Base-by-base conservation (phyloP, 2,797 vertebrate species). In the Malacoraja senta region DNA sequence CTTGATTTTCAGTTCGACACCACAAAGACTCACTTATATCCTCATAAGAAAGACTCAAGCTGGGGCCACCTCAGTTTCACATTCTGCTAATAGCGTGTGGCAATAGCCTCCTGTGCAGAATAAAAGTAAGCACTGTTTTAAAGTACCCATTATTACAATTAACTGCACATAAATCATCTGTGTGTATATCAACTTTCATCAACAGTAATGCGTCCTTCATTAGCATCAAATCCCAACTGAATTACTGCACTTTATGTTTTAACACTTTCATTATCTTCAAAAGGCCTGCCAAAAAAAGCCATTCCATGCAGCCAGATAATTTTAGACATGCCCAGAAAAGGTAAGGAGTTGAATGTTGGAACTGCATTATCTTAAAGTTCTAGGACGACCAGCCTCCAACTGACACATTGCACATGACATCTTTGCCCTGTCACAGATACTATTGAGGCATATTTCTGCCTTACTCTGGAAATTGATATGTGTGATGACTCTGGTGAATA, bases 241-340 rank as follows among this genome's bases (percentile, higher is more conserved):
- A 92, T 92, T 12, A 19, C 35, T 74, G 90, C 21, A 74, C 71
- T 91, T 53, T 91, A 7, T 76, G 44, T 44, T 76, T 12, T 76
- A 74, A 92, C 90, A 92, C 90, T 7, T 92, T 38, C 44, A 88
- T 32, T 88, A 88, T 88, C 84, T 88, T 63, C n/a, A 88, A 68
- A 63, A 35, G 17, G 26, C 68, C 29, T 26, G 65, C 35, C 90
- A 91, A 72, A 53, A 21, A 44, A 38, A 53, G 71, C 71, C 26
- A 72, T 92, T 91, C 71, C 71, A 92, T 8, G 53, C 38, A 53
- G 10, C 32, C 21, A 0, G 71, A 76, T 92, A 21, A 92, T 44
- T 74, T 44, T 3, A 21, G 38, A 65, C 4, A 44, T 58, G 72
- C 71, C 15, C 38, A 44, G 68, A n/a, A 6, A 15, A 53, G 38